Percentiles rank a stretch among this genome's conserved stretches.
These are phyloP conservation scores for Meganola albula DNA, from an alignment of 2,888 invertebrate species.

Conservation along the genomic window DNA sequence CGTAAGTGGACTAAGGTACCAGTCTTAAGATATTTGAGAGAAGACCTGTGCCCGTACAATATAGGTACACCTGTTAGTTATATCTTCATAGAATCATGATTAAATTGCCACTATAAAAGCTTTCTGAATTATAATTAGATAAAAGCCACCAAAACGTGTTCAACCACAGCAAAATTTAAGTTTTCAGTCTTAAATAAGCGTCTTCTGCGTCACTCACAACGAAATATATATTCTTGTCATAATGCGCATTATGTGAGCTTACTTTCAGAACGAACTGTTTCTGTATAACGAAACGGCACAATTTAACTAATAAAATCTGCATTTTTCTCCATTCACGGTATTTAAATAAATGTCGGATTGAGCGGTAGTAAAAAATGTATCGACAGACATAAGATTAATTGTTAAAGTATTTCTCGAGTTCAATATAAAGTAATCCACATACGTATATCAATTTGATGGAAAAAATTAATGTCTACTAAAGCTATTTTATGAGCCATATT, in stretches of 20 bases:
- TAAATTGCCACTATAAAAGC: too few species aligned
- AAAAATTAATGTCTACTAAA: conserved; percentile 24
- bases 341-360: conserved; percentile 2
- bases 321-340: background rate
- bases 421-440: conserved; percentile 19
- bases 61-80: too few species aligned
- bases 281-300: background rate
- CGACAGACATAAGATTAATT: conserved; percentile 24
- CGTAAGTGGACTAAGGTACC: too few species aligned
- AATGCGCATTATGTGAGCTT: background rate
- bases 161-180: too few species aligned
- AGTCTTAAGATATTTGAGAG: too few species aligned
- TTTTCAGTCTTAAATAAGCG: background rate
- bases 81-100: too few species aligned
- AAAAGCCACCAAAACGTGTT: too few species aligned
- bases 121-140: too few species aligned
- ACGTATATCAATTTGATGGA: conserved; percentile 24
- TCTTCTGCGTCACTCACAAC: background rate
- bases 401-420: conserved; percentile 13
- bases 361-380: conserved; percentile 16
- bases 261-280: too few species aligned
- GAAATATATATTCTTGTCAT: background rate
- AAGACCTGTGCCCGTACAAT: too few species aligned
- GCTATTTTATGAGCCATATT: conserved; percentile 26
- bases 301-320: background rate